Base-by-base conservation (phyloP, 2,888 invertebrate genomes). In the Netelia inedita region DNA sequence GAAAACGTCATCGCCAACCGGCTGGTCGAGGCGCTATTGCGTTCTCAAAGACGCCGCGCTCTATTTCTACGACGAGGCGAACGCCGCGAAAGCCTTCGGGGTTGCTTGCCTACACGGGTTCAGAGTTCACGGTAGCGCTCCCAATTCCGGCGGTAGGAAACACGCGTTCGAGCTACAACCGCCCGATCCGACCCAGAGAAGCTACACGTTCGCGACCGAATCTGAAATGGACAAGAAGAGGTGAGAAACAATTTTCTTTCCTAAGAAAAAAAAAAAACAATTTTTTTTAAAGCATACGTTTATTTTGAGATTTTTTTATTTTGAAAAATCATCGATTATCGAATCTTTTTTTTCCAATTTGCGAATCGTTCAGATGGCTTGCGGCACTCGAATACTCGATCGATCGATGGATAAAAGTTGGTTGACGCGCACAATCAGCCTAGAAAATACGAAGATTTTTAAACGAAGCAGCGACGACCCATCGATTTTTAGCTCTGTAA, bases 61-160 rank as follows among this genome's bases (percentile, higher is more conserved):
- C 28, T 99, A 98, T 94, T 98, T 98, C 94, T 99, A 98, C 94
- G 97, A 96, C 88, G 98, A 98, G 93, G 97, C 96, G 2, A 97
- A 96, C 92, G 97, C 98, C 90, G 97, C 97, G 93, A 96, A 95
- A 92, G 98, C 98, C 87, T 97, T 98, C 94, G 98, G 98, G 82
- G 98, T 98, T 94, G 97, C 98, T 66, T 98, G 98, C 94, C 95
- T 99, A 63, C 99, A 99, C 94, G 99, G 99, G 72, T 99, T 98
- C 94, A 96, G 96, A 92, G 97, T 98, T 87, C 98, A 98, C 94
- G 97, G 96, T 61, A 96, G 97, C 87, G 96, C 96, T 43, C 95
- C 97, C 5, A 91, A 87, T 85, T 93, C 95, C 19, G 97, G 97
- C n/a, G 97, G 97, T 71, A 97, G 98, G 94, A 98, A 98, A 93